A percentile compares a stretch with the other conserved stretches of the same genome.
These are phyloP conservation scores for Sus scrofa DNA, from an alignment of 2,113 vertebrate genomes.

Conservation along the genomic window DNA sequence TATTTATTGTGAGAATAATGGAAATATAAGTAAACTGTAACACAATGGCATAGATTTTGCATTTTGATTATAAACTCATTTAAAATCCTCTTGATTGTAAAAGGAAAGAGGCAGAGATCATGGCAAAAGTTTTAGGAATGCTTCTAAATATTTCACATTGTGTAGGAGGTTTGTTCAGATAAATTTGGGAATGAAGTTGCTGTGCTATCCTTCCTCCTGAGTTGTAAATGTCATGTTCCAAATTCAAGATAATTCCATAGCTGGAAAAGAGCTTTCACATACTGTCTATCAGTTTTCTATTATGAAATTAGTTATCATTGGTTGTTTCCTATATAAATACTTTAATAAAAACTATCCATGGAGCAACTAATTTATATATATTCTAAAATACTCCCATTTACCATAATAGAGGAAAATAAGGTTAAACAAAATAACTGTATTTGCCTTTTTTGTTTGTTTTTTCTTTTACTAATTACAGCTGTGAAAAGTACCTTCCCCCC, in stretches of 20 bases:
- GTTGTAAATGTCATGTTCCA: constrained; percentile 78
- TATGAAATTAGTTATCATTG: constrained; percentile 38
- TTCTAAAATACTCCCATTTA: not conserved
- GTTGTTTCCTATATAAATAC: constrained; percentile 3
- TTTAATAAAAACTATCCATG: not conserved
- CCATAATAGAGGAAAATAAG: not conserved
- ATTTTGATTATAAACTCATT: not conserved
- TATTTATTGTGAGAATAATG: not conserved
- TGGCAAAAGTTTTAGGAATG: not conserved
- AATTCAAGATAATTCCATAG: constrained; percentile 76
- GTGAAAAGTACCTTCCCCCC: not conserved
- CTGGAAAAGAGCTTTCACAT: constrained; percentile 67
- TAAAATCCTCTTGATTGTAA: constrained; percentile 55
- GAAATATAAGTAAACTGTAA: constrained; percentile 15
- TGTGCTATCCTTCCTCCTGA: constrained; percentile 65
- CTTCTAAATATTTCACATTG: constrained; percentile 73
- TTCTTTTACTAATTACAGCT: not conserved
- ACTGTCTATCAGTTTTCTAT: constrained; percentile 23
- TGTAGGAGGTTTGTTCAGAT: constrained; percentile 67
- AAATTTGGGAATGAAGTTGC: constrained; percentile 49
- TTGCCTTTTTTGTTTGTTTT: not conserved
- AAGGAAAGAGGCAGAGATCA: constrained; percentile 39
- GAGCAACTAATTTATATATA: not conserved
- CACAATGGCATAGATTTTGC: not conserved
- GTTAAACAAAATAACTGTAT: not conserved